Evolutionary conservation across 2,797 vertebrate genomes (phyloP), one percentile per base, ranked within the genome.

Genomic region (Sciurus vulgaris): DNA sequence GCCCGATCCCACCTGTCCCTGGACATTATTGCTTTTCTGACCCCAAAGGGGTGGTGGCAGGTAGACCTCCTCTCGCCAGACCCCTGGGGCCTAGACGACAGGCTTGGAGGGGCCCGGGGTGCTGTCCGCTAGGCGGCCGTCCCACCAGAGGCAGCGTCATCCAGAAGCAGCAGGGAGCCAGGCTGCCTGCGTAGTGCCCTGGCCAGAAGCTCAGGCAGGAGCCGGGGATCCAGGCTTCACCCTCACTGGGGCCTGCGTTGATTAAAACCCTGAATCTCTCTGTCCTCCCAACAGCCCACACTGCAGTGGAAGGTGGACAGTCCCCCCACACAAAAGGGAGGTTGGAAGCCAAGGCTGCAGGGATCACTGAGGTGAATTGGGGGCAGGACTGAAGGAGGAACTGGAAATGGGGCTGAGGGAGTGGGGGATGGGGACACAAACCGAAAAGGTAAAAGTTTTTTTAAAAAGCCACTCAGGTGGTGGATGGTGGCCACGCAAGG

Each of bases 21-120:
- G 61, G 73, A 51, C 47, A 82, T 96, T 94, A 97, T 93, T 97
- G 97, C 96, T 95, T 91, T 89, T 56, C 91, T 69, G 35, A 76
- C 91, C 90, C 93, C 38, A 30, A 0, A 4, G 8, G 67, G 72
- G 67, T 14, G 70, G 38, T 22, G 30, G 70, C 76, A 12, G 33
- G 30, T 0, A 10, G 33, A 35, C 59, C 7, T 33, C 86, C 70
- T 76, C 24, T 1, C 1, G 7, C 72, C 82, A 89, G 89, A 89
- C 59, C 47, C 1, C 51, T 12, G 0, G 49, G 79, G 81, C 84
- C 85, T 28, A 18, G 63, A 51, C 0, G 2, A 56, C 35, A 44
- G 85, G 86, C 78, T 18, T 0, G 10, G 86, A 88, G 85, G 24
- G 54, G 88, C 94, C 70, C 61, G 13, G 51, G 51, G 38, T 18